Percentiles rank a stretch among this genome's conserved stretches.
Conservation (phyloP, 2,888 invertebrate genomes). For the Macrosiphum euphorbiae region DNA sequence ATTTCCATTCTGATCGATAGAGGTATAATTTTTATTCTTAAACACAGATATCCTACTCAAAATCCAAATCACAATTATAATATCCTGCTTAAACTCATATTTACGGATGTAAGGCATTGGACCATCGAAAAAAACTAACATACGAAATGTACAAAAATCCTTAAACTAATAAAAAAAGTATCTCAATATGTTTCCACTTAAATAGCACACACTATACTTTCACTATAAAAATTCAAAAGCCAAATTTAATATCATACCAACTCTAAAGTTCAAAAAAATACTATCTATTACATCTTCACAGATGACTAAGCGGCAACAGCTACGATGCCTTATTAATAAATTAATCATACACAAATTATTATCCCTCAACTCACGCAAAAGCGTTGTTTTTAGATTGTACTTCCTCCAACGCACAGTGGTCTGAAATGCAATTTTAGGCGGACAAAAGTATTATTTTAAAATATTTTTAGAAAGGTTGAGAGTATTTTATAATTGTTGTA, state of each 20-base stretch:
- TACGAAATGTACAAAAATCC: not conserved
- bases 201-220: too few relatives aligned
- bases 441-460: too few relatives aligned
- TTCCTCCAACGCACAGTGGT: too few relatives aligned
- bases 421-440: too few relatives aligned
- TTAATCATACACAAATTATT: not conserved
- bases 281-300: not conserved
- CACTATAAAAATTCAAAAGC: not conserved
- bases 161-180: not conserved
- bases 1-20: too few relatives aligned
- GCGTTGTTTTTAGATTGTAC: fast-evolving
- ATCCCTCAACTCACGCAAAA: not conserved
- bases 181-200: not conserved
- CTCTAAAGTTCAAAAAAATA: not conserved
- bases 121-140: not conserved
- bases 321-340: not conserved
- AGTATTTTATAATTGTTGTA: too few relatives aligned
- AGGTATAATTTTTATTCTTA: too few relatives aligned
- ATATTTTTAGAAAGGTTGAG: too few relatives aligned
- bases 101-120: too few relatives aligned
- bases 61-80: too few relatives aligned
- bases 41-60: too few relatives aligned
- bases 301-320: not conserved
- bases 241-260: not conserved
- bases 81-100: too few relatives aligned